Conservation (phyloP, 2,113 vertebrate genomes). For the Ophiodon elongatus region DNA sequence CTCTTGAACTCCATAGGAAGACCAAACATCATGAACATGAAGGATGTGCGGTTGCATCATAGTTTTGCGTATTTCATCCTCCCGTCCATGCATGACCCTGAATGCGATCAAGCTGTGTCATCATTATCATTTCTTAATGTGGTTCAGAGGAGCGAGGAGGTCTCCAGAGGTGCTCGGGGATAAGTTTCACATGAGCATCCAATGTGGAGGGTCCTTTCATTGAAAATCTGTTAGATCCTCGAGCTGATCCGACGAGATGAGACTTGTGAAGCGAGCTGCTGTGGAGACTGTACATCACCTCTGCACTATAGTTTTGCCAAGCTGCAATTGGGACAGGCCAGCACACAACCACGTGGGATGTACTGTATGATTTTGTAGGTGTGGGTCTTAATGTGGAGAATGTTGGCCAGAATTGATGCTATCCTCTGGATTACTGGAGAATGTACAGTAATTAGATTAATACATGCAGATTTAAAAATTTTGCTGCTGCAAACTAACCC, state of each 20-base stretch:
- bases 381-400: neutral
- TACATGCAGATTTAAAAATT: neutral
- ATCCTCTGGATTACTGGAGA: neutral
- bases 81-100: neutral
- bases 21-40: neutral
- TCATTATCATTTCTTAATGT: conserved; percentile 9
- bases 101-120: conserved; percentile 9
- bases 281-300: conserved; percentile 4
- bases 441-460: neutral
- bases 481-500: neutral
- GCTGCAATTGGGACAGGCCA: neutral
- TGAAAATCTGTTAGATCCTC: conserved; percentile 5
- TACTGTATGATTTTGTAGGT: neutral
- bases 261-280: conserved; percentile 2
- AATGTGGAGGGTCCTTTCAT: neutral
- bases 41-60: neutral
- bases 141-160: neutral
- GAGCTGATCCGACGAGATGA: conserved; percentile 21
- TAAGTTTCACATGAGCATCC: neutral
- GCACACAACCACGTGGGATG: neutral
- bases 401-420: neutral
- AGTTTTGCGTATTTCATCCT: neutral
- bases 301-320: neutral
- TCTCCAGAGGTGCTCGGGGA: conserved; percentile 2
- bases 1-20: neutral